A percentile compares a stretch with the other conserved stretches of the same genome.
phyloP scores from a whole-genome alignment of 1,140 invertebrate species.

The Hesperophylax magnus region DNA sequence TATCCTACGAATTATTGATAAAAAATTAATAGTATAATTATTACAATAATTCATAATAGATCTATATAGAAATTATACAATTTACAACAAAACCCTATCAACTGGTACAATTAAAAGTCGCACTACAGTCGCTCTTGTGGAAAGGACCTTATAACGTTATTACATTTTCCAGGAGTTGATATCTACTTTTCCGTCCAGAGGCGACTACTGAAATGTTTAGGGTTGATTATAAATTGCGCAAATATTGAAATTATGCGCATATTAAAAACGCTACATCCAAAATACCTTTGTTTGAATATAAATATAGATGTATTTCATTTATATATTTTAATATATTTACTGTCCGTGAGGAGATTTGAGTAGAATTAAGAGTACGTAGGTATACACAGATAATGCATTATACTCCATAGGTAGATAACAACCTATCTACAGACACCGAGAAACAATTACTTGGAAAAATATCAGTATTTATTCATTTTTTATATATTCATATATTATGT shows the following conservation, averaged over 20 bases:
- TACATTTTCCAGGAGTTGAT: background rate
- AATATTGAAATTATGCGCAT: constrained; percentile 47
- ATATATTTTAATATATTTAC: constrained; percentile 46
- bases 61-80: constrained; percentile 16
- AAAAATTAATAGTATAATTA: constrained; percentile 53
- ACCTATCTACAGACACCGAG: constrained; percentile 57
- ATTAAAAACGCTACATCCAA: constrained; percentile 57
- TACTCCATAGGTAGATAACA: constrained; percentile 40
- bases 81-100: background rate
- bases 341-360: constrained; percentile 39
- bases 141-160: too few species aligned
- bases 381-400: constrained; percentile 52
- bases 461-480: constrained; percentile 52
- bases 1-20: constrained; percentile 57
- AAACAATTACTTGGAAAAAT: constrained; percentile 57
- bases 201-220: background rate
- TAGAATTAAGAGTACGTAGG: constrained; percentile 39
- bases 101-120: background rate
- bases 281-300: constrained; percentile 59
- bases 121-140: too few species aligned
- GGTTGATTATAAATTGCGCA: constrained; percentile 39
- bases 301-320: constrained; percentile 58
- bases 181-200: background rate
- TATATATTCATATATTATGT: constrained; percentile 9
- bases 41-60: constrained; percentile 24